Percentiles rank a stretch among this genome's conserved stretches.
Evolutionary conservation across 1,140 invertebrate genomes (phyloP).

Genomic region (Philopotamus ludificatus): DNA sequence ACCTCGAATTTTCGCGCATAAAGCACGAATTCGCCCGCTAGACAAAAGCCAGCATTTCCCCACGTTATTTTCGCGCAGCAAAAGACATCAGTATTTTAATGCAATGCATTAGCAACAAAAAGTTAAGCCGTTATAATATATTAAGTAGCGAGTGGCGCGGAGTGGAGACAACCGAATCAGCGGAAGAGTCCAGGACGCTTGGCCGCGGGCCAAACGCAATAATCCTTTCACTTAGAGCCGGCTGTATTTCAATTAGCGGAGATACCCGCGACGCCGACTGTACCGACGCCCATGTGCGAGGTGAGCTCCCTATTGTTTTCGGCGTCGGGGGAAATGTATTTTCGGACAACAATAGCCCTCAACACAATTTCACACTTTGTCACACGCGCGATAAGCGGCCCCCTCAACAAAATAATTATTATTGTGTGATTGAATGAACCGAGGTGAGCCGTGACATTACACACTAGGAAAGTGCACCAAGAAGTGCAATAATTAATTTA

Average conservation of each 20-base stretch:
- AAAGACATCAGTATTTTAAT: too few species aligned
- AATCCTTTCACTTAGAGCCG: slow-evolving; percentile 40
- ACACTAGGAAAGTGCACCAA: too few species aligned
- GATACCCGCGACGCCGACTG: too few species aligned
- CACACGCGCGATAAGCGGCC: neutral
- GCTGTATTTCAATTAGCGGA: slow-evolving; percentile 42
- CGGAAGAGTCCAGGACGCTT: slow-evolving; percentile 26
- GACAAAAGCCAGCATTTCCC: too few species aligned
- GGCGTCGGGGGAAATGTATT: neutral
- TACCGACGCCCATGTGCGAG: too few species aligned
- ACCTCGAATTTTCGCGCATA: too few species aligned
- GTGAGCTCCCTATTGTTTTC: slow-evolving; percentile 2
- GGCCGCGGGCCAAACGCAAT: slow-evolving; percentile 34
- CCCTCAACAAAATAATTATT: too few species aligned
- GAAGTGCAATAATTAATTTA: too few species aligned
- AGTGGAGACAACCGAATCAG: slow-evolving; percentile 7
- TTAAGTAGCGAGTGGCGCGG: neutral
- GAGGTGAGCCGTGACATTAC: too few species aligned
- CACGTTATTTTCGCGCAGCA: too few species aligned
- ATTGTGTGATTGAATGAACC: too few species aligned
- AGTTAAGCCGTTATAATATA: neutral
- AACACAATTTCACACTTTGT: neutral
- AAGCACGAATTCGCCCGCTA: too few species aligned
- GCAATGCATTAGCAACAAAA: neutral
- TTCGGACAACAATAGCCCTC: slow-evolving; percentile 1